These are phyloP conservation scores for Malaclemys terrapin DNA, from an alignment of 2,113 vertebrate species.

Conservation along the genomic window DNA sequence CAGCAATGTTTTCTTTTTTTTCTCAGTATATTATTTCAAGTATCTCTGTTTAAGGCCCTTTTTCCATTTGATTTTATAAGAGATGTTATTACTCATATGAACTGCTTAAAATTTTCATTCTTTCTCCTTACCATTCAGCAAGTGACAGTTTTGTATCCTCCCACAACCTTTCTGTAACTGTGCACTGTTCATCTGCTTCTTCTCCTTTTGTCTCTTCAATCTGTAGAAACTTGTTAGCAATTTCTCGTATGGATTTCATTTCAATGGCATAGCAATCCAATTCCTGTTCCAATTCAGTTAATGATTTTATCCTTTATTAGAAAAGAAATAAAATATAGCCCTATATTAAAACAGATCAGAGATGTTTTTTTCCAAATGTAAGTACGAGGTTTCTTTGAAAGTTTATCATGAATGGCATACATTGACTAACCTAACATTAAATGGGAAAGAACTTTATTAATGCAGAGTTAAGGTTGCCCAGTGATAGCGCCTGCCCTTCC, in stretches of 20 bases:
- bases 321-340: slow-evolving; percentile 22
- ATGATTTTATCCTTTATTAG: slow-evolving; percentile 84
- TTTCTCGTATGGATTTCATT: slow-evolving; percentile 79
- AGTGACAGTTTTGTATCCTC: slow-evolving; percentile 82
- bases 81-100: not conserved
- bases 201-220: slow-evolving; percentile 70
- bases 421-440: not conserved
- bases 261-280: slow-evolving; percentile 83
- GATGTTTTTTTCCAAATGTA: not conserved
- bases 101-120: not conserved
- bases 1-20: not conserved
- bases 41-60: not conserved
- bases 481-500: not conserved
- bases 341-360: slow-evolving; percentile 24
- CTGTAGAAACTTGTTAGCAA: slow-evolving; percentile 66
- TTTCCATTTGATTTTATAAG: not conserved
- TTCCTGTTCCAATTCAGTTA: slow-evolving; percentile 85
- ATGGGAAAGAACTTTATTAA: not conserved
- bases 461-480: not conserved
- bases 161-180: slow-evolving; percentile 83
- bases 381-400: slow-evolving; percentile 38
- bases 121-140: slow-evolving; percentile 83
- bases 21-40: not conserved
- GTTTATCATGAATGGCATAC: slow-evolving; percentile 24
- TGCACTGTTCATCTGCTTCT: slow-evolving; percentile 70